Base-by-base conservation (phyloP, 1,140 invertebrate species). In the Pentalonia nigronervosa region DNA sequence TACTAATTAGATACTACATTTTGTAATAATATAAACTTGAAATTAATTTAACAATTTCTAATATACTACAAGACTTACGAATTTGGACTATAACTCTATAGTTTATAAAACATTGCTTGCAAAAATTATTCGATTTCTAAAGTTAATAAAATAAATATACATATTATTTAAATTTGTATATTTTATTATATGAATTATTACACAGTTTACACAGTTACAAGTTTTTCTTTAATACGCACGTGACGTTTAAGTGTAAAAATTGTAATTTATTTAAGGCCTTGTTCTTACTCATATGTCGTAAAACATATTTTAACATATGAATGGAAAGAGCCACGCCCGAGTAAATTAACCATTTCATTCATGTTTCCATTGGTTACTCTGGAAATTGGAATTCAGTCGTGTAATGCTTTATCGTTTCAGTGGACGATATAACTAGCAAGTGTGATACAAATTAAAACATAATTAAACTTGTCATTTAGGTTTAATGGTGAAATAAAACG, bases 401-500 rank as follows among this genome's bases (percentile, higher is more conserved):
- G 11, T 53, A 36, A 48, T 21, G 8, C 34, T 34, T 34, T 36
- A 34, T n/a, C 50, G 20, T 88, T n/a, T 50, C 17, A 48, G 7
- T 34, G 36, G 47, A 34, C n/a, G n/a, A 50, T 53, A 88, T 88
- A 88, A 88, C 53, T 53, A 88, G 21, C n/a, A 8, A 34, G 20
- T 53, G n/a, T n/a, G n/a, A 23, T 50, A 88, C 20, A 88, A 88
- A 88, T 88, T 50, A 88, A 21, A 11, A 50, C 30, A 34, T 53
- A 53, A 88, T 88, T 88, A 53, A 88, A 88, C 30, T 88, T 36
- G 47, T 53, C 87, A 34, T 88, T 50, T 50, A 88, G n/a, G 1
- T 21, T 50, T 50, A n/a, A 14, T 2, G 0, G 17, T 36, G 20
- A 53, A 23, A 45, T 88, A 50, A 86, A 47, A 86, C 25, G 41